Evolutionary conservation across 2,888 invertebrate genomes (phyloP).

Genomic region (Drosophila siamana): DNA sequence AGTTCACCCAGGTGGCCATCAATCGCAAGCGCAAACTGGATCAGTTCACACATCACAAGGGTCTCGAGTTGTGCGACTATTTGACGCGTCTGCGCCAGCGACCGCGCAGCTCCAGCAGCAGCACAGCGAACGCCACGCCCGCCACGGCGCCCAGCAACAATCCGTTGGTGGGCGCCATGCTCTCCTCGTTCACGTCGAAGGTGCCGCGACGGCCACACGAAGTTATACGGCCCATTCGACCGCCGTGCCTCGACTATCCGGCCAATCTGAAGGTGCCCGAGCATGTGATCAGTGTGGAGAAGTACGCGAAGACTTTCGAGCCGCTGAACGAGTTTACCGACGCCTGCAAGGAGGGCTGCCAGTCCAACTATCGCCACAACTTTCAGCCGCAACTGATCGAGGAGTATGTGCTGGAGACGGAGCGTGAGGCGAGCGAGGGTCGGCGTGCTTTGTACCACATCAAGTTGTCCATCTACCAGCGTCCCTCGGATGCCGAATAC

Average conservation of each 20-base stretch:
- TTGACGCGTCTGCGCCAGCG: conserved; percentile 83
- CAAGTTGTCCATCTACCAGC: conserved; percentile 93
- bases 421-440: conserved; percentile 87
- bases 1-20: conserved; percentile 92
- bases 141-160: conserved; percentile 78
- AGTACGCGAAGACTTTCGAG: conserved; percentile 85
- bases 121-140: conserved; percentile 61
- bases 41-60: conserved; percentile 92
- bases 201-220: conserved; percentile 84
- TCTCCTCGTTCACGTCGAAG: conserved; percentile 83
- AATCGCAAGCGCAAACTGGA: conserved; percentile 95
- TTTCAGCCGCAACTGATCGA: conserved; percentile 92
- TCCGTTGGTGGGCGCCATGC: conserved; percentile 81
- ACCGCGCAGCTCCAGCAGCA: conserved; percentile 72
- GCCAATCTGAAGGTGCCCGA: conserved; percentile 87
- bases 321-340: conserved; percentile 85
- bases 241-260: conserved; percentile 88
- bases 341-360: conserved; percentile 86
- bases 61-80: conserved; percentile 89
- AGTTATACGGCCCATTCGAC: conserved; percentile 88
- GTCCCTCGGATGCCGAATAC: conserved; percentile 95
- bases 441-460: conserved; percentile 92
- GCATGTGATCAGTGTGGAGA: conserved; percentile 83
- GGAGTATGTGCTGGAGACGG: conserved; percentile 95
- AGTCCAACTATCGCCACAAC: conserved; percentile 72